Conservation (phyloP, 1,140 invertebrate species). For the Heliothis subflexa region DNA sequence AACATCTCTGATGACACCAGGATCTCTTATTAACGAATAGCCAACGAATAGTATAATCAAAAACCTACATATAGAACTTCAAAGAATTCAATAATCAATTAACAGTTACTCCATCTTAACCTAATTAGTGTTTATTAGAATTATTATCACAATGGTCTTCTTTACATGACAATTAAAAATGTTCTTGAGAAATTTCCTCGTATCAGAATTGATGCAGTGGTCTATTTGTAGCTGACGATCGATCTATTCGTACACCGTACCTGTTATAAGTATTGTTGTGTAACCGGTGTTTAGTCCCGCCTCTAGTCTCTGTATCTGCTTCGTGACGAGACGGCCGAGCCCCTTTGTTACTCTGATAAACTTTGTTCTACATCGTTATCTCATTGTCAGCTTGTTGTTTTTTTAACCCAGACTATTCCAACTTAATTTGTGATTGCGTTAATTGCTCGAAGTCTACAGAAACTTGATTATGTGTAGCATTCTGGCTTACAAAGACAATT, state of each 20-base stretch:
- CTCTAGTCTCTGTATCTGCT: conserved; percentile 27
- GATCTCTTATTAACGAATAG: too few species aligned
- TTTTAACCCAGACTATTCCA: conserved; percentile 5
- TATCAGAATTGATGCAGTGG: not conserved
- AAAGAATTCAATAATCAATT: too few species aligned
- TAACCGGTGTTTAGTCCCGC: not conserved
- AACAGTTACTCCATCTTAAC: too few species aligned
- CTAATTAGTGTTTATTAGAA: too few species aligned
- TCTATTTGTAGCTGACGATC: conserved; percentile 12
- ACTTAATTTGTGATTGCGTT: not conserved
- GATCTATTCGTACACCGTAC: not conserved
- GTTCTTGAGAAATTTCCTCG: not conserved
- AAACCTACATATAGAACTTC: too few species aligned
- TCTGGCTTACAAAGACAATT: conserved; percentile 29
- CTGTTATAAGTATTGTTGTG: conserved; percentile 6
- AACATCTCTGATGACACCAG: too few species aligned
- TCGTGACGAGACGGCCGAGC: conserved; percentile 47
- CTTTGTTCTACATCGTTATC: conserved; percentile 46
- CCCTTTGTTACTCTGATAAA: conserved; percentile 35
- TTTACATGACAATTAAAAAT: too few species aligned
- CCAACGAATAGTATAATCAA: too few species aligned
- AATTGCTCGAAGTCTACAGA: not conserved
- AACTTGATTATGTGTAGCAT: conserved; percentile 13
- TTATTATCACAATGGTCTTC: too few species aligned
- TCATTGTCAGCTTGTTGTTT: conserved; percentile 5